These are phyloP conservation scores for Arbacia lixula DNA, from an alignment of 53 echinoderm and acorn worm genomes.

Conservation along the genomic window DNA sequence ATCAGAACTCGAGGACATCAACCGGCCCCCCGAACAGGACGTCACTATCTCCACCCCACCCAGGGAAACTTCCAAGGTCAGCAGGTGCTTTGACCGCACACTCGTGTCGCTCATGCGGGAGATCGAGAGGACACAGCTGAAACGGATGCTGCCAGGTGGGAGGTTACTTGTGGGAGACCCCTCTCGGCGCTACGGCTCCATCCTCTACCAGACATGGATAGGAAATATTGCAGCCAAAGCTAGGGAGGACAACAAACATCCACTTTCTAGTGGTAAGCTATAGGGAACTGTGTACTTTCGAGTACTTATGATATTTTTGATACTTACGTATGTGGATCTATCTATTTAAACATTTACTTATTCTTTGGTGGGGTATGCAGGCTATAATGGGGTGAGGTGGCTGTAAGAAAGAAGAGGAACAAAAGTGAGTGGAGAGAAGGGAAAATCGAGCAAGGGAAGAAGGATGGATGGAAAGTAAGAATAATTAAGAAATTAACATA, in stretches of 20 bases:
- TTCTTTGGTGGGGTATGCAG: too few species aligned
- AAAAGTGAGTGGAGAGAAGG: too few species aligned
- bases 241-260: slow-evolving; percentile 8
- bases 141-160: slow-evolving; percentile 16
- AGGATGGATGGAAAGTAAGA: slow-evolving; percentile 21
- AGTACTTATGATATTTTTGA: too few species aligned
- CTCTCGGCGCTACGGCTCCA: slow-evolving; percentile 33
- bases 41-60: slow-evolving; percentile 31
- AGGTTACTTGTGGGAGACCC: not conserved
- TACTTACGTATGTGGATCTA: too few species aligned
- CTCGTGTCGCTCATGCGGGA: slow-evolving; percentile 56
- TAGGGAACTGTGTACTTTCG: too few species aligned
- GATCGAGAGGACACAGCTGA: too few species aligned
- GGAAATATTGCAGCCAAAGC: slow-evolving; percentile 26
- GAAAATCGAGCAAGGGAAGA: too few species aligned
- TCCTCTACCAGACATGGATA: slow-evolving; percentile 56
- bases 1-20: slow-evolving; percentile 57
- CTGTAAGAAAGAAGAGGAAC: too few species aligned
- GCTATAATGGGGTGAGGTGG: too few species aligned
- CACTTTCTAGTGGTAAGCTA: not conserved
- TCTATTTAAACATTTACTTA: too few species aligned
- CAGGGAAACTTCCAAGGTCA: slow-evolving; percentile 10
- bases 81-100: slow-evolving; percentile 24
- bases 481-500: too few species aligned
- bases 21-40: slow-evolving; percentile 65